Evolutionary conservation across 2,113 vertebrate genomes (phyloP).

Genomic region (Chamaetylas fuelleborni): DNA sequence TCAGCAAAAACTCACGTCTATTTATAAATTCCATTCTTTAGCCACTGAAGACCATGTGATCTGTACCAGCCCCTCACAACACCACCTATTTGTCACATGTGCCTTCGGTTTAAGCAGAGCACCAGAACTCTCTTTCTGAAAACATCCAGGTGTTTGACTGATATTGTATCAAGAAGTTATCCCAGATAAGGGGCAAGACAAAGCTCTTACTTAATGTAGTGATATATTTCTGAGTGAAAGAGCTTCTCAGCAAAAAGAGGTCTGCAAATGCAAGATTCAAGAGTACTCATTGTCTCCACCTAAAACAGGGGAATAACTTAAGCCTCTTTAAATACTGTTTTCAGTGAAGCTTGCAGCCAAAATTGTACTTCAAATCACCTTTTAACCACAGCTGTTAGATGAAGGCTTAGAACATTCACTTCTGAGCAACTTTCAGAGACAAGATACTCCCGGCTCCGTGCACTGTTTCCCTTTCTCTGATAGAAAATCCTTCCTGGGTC

Average conservation of each 20-base stretch:
- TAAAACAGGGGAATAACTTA: neutral
- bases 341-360: neutral
- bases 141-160: neutral
- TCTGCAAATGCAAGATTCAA: neutral
- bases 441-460: rapidly evolving
- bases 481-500: neutral
- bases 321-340: neutral
- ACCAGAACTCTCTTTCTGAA: neutral
- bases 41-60: neutral
- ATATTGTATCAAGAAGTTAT: neutral
- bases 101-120: neutral
- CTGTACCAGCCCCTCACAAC: neutral
- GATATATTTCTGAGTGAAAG: neutral
- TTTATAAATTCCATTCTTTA: neutral
- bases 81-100: rapidly evolving
- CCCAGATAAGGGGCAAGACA: neutral
- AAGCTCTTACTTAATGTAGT: neutral
- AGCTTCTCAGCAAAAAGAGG: neutral
- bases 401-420: neutral
- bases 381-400: neutral
- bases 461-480: neutral
- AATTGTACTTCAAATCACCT: neutral
- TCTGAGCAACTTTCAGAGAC: neutral
- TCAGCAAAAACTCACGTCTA: neutral
- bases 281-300: neutral